Conservation (phyloP, 2,797 vertebrate species). For the Simalia tracyae region DNA sequence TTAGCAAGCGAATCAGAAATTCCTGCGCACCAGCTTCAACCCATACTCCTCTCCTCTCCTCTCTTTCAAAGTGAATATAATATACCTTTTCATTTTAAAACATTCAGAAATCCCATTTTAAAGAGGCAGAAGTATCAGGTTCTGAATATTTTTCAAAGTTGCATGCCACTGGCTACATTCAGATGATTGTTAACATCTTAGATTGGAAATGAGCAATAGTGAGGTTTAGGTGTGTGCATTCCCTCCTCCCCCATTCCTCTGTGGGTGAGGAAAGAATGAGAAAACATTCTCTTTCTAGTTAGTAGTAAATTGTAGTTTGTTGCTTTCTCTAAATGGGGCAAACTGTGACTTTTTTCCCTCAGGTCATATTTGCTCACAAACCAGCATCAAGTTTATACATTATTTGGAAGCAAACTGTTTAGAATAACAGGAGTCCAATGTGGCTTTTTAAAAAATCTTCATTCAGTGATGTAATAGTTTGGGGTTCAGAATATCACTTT, state of each 20-base stretch:
- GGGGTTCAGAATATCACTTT: slow-evolving; percentile 45
- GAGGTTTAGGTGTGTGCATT: neutral
- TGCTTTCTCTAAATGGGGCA: neutral
- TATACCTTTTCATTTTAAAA: neutral
- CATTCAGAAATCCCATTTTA: neutral
- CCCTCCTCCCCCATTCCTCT: neutral
- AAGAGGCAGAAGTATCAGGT: neutral
- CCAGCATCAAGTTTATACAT: neutral
- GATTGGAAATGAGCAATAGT: neutral
- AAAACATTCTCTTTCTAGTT: neutral
- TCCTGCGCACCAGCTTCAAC: neutral
- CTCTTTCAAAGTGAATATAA: neutral
- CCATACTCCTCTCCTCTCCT: neutral
- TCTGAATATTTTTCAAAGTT: neutral
- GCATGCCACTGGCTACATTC: neutral
- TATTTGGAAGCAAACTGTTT: neutral
- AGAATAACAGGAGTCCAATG: neutral
- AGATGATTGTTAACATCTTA: neutral
- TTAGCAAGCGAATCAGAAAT: neutral
- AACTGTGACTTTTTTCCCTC: neutral
- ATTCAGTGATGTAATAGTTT: slow-evolving; percentile 3
- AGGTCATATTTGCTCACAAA: neutral
- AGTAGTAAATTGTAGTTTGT: neutral
- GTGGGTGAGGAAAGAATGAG: neutral
- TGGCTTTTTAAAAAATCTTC: neutral